Evolutionary conservation across 1,140 invertebrate species (phyloP).

Genomic region (Paraescarpia echinospica): DNA sequence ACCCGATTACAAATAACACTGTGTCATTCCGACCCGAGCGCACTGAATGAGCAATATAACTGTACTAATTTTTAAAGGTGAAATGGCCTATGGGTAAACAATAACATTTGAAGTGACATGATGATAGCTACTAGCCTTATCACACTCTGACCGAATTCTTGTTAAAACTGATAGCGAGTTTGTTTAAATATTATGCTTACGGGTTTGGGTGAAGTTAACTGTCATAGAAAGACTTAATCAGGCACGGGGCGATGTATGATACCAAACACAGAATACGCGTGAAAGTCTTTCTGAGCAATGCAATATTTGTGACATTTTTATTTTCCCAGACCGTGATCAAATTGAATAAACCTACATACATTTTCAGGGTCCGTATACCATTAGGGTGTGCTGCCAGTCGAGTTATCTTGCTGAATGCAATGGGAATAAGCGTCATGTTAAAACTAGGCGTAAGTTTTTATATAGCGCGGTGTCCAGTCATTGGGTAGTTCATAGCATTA

Average conservation of each 20-base stretch:
- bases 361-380: background rate
- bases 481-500: too few species aligned
- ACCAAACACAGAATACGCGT: too few species aligned
- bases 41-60: background rate
- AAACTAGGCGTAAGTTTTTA: too few species aligned
- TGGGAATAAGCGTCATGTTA: background rate
- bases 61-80: background rate
- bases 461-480: too few species aligned
- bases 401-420: background rate
- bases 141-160: background rate
- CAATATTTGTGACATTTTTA: background rate
- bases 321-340: background rate
- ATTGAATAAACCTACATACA: background rate
- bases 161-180: background rate
- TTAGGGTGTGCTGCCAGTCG: background rate
- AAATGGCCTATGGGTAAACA: background rate
- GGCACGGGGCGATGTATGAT: too few species aligned
- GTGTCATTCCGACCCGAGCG: background rate
- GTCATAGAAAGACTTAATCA: background rate
- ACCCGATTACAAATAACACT: background rate
- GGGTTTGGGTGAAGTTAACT: background rate
- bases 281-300: too few species aligned
- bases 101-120: background rate
- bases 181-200: background rate
- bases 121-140: background rate